Percentiles rank a stretch among this genome's conserved stretches.
These are phyloP conservation scores for Neoniphon sammara DNA, from an alignment of 2,797 vertebrate genomes.

Conservation along the genomic window DNA sequence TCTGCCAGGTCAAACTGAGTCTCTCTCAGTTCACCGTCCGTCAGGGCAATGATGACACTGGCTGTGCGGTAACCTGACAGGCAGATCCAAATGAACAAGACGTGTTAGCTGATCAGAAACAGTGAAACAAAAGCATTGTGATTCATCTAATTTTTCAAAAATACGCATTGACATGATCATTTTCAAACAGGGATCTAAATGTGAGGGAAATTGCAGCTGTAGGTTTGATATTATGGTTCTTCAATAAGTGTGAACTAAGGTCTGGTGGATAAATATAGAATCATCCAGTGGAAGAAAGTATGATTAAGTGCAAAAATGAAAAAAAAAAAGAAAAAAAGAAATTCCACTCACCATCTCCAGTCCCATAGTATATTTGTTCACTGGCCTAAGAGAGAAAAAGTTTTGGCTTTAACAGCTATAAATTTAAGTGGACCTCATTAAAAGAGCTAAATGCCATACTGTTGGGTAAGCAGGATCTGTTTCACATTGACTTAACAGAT, in stretches of 20 bases:
- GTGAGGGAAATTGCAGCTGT: conserved; percentile 22
- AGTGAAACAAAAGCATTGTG: not conserved
- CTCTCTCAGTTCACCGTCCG: conserved; percentile 95
- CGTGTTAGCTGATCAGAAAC: not conserved
- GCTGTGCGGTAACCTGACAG: conserved; percentile 91
- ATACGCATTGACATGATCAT: not conserved
- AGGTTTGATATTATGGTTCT: conserved; percentile 16
- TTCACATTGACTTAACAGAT: conserved; percentile 46
- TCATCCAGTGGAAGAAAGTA: not conserved
- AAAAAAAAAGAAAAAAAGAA: conserved; percentile 38
- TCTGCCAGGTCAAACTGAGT: conserved; percentile 94
- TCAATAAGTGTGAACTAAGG: conserved; percentile 8
- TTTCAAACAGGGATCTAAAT: not conserved
- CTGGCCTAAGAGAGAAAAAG: conserved; percentile 87
- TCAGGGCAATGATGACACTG: conserved; percentile 97
- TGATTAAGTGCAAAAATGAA: conserved; percentile 50
- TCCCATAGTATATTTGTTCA: conserved; percentile 97
- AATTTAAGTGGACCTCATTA: conserved; percentile 43
- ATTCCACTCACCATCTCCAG: conserved; percentile 88
- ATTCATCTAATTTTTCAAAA: not conserved
- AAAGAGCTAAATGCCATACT: conserved; percentile 10
- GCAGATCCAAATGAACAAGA: conserved; percentile 17
- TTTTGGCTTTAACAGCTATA: conserved; percentile 53
- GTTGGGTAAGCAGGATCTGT: conserved; percentile 11
- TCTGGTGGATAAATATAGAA: conserved; percentile 19